Base-by-base conservation (phyloP, 2,113 vertebrate species). In the Phrynosoma blainvillii region DNA sequence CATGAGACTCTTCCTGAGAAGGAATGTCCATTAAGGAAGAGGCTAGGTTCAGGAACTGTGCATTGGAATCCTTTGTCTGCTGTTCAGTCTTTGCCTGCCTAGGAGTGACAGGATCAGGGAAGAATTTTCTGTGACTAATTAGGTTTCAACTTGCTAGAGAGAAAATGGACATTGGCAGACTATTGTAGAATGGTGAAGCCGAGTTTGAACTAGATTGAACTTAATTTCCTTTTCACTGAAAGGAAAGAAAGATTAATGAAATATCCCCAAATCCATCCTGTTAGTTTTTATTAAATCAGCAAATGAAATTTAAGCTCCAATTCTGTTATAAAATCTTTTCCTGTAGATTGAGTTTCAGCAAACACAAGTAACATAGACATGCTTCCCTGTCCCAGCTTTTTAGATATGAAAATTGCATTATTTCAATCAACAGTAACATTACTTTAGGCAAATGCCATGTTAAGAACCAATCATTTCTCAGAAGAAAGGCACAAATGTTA, bases 241-340 rank as follows among this genome's bases (percentile, higher is more conserved):
- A 98, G 97, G 97, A 97, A 97, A 97, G 97, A 96, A 97, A 98
- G 98, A 99, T 99, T 98, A 98, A 98, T 98, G 97, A 98, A 98
- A 98, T 98, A 98, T 98, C 98, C 98, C 96, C 97, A 98, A 98
- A 98, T 99, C 98, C 97, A 97, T 98, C 98, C 98, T 98, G 98
- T 98, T 98, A 96, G 96, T 97, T 98, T 98, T 98, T 98, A 98
- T 98, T 98, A 98, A 98, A 99, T 99, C 98, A 98, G 97, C 95
- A 97, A 97, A 97, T 98, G 98, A 98, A 98, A 98, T 97, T 96
- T 95, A 98, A 98, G 95, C 97, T 95, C 93, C 96, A 95, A 95
- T 97, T 96, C 97, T 95, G 97, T 95, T 95, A 86, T 89, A 94
- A 96, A 91, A 96, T 95, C 96, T 95, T 96, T 97, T 97, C 97